Evolutionary conservation across 2,888 invertebrate species (phyloP), one percentile per base, ranked within the genome.

Genomic region (Oscheius sp.): DNA sequence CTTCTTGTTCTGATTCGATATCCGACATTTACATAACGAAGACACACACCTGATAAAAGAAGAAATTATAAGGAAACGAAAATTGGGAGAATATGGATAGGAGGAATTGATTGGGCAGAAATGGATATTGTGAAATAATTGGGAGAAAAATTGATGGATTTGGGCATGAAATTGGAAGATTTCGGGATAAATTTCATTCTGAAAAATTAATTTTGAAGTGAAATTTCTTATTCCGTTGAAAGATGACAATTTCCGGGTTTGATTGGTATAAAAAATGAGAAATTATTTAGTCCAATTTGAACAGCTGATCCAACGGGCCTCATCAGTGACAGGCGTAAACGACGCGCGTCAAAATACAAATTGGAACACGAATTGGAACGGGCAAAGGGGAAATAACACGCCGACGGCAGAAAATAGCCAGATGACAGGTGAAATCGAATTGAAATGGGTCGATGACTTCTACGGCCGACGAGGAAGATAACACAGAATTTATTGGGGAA

Each of bases 11-110:
- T 35, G 59, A 35, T 41, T 59, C 59, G 7, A 29, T 27, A 29
- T 29, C 59, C n/a, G 59, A 35, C 59, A 59, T 59, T 59, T 59
- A 59, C 59, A 59, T 59, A 55, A 55, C 55, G 59, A 21, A 18
- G 41, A 35, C 41, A 18, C 18, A 55, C 21, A 55, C 21, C 21
- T 23, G 27, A 55, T 9, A 13, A 9, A 9, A 16, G 18, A 5
- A 18, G 27, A 6, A 3, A 25, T 58, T n/a, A 58, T 27, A 58
- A n/a, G 1, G 16, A 58, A 27, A 1, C 12, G 16, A 29, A 9
- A 35, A 27, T n/a, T n/a, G n/a, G n/a, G 58, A 58, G 29, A 12
- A 58, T 6, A 12, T 9, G 13, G 27, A 13, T 12, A 29, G 5
- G 35, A 58, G n/a, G n/a, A 25, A 5, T 5, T 7, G 21, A 49